Evolutionary conservation across 2,113 vertebrate species (phyloP), one percentile per base, ranked within the genome.

Genomic region (Athene noctua): DNA sequence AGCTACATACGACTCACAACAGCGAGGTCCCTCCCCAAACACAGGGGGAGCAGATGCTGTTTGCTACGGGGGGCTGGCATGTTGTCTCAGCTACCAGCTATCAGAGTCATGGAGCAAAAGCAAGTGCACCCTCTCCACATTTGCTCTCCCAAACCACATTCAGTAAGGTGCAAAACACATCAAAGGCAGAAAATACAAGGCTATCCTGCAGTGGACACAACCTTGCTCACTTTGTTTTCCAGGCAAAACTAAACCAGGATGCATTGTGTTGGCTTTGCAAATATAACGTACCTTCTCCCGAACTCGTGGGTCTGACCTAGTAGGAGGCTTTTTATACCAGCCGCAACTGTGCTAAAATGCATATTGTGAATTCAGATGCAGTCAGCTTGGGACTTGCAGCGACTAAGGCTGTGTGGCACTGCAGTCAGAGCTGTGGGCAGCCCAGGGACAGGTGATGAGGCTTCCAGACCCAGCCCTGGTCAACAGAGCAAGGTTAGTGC

Each of bases 341-440:
- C 20, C 78, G 40, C 21, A 40, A 8, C 27, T 77, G 25, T 62
- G 22, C 36, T 44, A 49, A 70, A 65, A 52, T 25, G 46, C 40
- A 40, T 22, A 16, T 11, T 30, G 40, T 36, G 54, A 62, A 19
- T 36, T 51, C n/a, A 54, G 68, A n/a, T 34, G 55, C 19, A 75
- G 44, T 6, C 36, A 52, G 11, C 16, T 13, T 19, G 30, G 67
- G 34, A 78, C 10, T 42, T 44, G 4, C 61, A 7, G 22, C 0
- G 9, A 7, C 17, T n/a, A 15, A 70, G 58, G 2, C 14, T 11
- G 3, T 2, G 3, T 2, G 29, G 63, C 63, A 42, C 13, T 8
- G 17, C 47, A n/a, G 7, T 15, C 17, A 57, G 27, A 54, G 66
- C 72, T 58, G 17, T 18, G 79, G 47, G 44, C 44, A 80, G 62